These are phyloP conservation scores for Hyles lineata DNA, from an alignment of 2,888 invertebrate species.

Conservation along the genomic window DNA sequence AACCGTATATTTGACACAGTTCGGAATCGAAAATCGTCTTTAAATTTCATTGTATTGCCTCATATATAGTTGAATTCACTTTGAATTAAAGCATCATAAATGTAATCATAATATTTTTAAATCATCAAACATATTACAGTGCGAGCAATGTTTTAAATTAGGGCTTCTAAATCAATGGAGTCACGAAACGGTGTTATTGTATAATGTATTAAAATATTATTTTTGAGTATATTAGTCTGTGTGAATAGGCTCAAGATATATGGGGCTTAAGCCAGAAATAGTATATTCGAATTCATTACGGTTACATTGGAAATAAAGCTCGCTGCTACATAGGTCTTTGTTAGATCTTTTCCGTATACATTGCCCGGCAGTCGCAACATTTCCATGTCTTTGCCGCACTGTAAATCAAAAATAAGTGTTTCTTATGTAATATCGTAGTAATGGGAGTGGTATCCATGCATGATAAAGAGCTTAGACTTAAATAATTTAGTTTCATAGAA, in stretches of 20 bases:
- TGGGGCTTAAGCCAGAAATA: neutral
- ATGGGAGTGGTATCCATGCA: constrained; percentile 50
- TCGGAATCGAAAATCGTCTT: neutral
- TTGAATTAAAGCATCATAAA: neutral
- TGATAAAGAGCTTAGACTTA: constrained; percentile 65
- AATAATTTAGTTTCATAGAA: constrained; percentile 66
- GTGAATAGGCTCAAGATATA: neutral
- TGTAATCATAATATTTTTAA: neutral
- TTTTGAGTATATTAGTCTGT: neutral
- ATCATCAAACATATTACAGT: neutral
- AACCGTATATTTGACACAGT: constrained; percentile 2
- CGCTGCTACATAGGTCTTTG: neutral
- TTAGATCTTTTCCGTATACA: neutral
- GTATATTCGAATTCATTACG: neutral
- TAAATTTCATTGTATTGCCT: neutral
- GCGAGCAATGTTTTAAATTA: neutral
- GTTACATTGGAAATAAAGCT: neutral
- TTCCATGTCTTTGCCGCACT: constrained; percentile 26
- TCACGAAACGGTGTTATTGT: neutral
- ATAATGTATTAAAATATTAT: neutral
- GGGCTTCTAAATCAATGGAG: neutral
- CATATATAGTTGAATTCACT: neutral
- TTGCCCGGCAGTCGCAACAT: neutral
- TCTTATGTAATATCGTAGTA: constrained; percentile 29
- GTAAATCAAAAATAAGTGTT: constrained; percentile 27